Base-by-base conservation (phyloP, 2,888 invertebrate species). In the Sinelater perroti region DNA sequence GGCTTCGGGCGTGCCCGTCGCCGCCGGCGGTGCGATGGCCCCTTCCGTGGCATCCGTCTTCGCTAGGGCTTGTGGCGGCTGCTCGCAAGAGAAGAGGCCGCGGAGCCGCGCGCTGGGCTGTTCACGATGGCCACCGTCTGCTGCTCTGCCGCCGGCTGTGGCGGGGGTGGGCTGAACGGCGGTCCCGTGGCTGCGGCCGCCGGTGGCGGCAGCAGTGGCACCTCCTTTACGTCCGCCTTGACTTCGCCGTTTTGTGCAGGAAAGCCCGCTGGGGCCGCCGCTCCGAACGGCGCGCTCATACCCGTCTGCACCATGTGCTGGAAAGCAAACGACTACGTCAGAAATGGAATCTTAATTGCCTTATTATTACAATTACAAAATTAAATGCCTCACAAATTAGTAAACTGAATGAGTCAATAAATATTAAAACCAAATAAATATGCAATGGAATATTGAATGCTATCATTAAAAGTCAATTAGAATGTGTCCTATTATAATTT, bases 231-330 rank as follows among this genome's bases (percentile, higher is more conserved):
- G 72, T 55, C 76, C 70, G 71, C 66, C 62, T 75, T 77, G 38
- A 78, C 79, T 64, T 82, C 83, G 68, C 79, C 80, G 64, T 80
- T 80, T 66, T 79, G 80, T 44, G 74, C 68, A 58, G 75, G 75
- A 70, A 78, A 79, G 57, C 84, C 85, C 71, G 84, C 83, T 69
- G 84, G 83, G 72, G 85, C 83, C 77, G 85, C 85, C 78, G 85
- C 84, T 69, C 84, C 84, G 79, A 87, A 88, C 80, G 87, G 87
- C 82, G 82, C 82, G 80, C 87, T 86, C 87, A 91, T 90, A 78
- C 92, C 92, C 83, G 92, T 89, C 83, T 93, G 93, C 83, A 94
- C 93, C 92, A 93, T 92, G 85, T 93, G 93, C 93, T 93, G 87
- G 26, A 88, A 89, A 67, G 74, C 72, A 71, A 72, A 69, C n/a